Percentiles rank a stretch among this genome's conserved stretches.
These are phyloP conservation scores for Frankliniella intonsa DNA, from an alignment of 2,888 invertebrate genomes.

Conservation along the genomic window DNA sequence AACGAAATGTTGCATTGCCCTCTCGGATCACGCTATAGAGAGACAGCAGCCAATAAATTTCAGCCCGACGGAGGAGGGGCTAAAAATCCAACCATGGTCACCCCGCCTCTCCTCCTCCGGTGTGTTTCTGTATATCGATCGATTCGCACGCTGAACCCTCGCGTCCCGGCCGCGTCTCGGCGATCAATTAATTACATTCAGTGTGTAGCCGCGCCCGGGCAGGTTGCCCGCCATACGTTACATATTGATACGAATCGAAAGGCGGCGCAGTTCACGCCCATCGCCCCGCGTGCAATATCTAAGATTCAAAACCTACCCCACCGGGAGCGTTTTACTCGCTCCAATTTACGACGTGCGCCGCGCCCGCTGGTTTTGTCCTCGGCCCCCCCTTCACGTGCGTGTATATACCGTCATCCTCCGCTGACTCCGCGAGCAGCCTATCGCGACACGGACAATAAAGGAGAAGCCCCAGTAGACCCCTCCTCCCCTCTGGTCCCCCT, in stretches of 20 bases:
- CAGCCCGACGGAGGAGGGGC: too few relatives aligned
- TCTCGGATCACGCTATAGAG: too few relatives aligned
- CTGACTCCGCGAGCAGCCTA: neutral
- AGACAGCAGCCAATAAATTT: too few relatives aligned
- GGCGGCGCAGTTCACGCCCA: neutral
- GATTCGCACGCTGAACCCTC: too few relatives aligned
- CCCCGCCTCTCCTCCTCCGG: too few relatives aligned
- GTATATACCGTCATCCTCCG: too few relatives aligned
- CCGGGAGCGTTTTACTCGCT: neutral
- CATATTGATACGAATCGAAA: neutral
- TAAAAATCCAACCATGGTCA: too few relatives aligned
- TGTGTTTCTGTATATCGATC: too few relatives aligned
- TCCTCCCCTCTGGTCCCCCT: neutral
- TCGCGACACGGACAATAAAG: too few relatives aligned
- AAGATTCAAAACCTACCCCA: neutral
- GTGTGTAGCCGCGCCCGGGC: neutral
- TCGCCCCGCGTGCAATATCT: neutral
- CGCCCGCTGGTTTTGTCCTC: neutral
- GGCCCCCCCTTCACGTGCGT: neutral
- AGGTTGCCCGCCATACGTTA: neutral
- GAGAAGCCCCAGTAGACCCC: too few relatives aligned
- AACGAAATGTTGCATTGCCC: too few relatives aligned
- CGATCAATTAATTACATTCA: neutral
- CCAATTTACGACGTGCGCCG: neutral
- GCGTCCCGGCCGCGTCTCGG: neutral